phyloP scores from a whole-genome alignment of 2,797 vertebrate genomes.

The Trachops cirrhosus region DNA sequence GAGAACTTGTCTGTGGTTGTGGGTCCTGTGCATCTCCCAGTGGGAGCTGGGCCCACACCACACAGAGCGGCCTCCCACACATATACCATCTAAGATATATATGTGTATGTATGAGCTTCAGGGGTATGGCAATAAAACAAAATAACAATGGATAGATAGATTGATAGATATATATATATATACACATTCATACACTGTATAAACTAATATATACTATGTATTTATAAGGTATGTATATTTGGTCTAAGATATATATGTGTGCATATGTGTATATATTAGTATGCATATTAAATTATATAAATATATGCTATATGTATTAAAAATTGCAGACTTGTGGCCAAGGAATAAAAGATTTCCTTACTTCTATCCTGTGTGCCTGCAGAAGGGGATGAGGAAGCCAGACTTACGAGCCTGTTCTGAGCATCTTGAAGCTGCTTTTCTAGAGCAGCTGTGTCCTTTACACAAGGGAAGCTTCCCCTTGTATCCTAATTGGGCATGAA shows the following conservation, averaged over 20 bases:
- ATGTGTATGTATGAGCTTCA: background rate
- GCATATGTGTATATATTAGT: background rate
- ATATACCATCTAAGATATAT: background rate
- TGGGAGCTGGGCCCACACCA: too few species aligned
- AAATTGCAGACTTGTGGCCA: background rate
- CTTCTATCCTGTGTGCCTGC: background rate
- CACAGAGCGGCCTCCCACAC: too few species aligned
- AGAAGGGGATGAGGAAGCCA: background rate
- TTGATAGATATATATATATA: background rate
- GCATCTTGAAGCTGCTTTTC: conserved; percentile 37
- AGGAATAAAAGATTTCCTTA: background rate
- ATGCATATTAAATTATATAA: background rate
- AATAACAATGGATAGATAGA: background rate
- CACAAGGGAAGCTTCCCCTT: conserved; percentile 69
- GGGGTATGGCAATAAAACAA: background rate
- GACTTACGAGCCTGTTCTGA: background rate
- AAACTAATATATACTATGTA: background rate
- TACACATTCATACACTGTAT: background rate
- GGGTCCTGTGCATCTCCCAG: too few species aligned
- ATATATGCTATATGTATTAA: background rate
- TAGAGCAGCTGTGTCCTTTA: conserved; percentile 72
- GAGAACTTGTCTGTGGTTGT: too few species aligned
- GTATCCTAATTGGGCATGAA: conserved; percentile 74
- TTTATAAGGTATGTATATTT: background rate
- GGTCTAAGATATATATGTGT: background rate